These are phyloP conservation scores for Hypselothyrea guttata DNA, from an alignment of 2,888 invertebrate genomes.

Conservation along the genomic window DNA sequence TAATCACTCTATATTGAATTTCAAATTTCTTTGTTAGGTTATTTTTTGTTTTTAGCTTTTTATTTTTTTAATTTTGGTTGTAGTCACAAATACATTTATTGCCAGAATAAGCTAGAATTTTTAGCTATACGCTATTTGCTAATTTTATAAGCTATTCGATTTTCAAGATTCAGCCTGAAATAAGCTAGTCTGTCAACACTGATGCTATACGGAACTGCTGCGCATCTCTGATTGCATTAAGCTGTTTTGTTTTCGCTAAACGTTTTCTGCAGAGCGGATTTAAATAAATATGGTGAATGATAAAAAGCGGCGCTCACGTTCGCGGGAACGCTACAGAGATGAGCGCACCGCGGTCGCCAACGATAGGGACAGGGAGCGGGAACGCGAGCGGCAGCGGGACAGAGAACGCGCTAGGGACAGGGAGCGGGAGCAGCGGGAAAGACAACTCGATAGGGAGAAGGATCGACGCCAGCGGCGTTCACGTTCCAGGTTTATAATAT, in stretches of 20 bases:
- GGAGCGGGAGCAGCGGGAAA: constrained; percentile 46
- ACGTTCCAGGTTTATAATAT: constrained; percentile 63
- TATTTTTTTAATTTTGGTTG: no score
- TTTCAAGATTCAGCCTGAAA: no score
- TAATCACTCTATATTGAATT: no score
- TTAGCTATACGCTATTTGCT: no score
- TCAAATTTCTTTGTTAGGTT: no score
- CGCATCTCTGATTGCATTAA: background rate
- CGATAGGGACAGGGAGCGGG: constrained; percentile 67
- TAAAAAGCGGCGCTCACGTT: constrained; percentile 84
- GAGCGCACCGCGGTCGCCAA: constrained; percentile 40
- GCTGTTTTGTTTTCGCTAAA: background rate
- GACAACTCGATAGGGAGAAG: constrained; percentile 59
- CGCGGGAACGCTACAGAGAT: constrained; percentile 77
- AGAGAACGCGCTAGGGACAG: constrained; percentile 51
- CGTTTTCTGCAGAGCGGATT: background rate
- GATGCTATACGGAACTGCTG: no score
- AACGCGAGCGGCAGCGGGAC: constrained; percentile 49
- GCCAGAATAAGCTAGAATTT: no score
- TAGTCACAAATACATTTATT: no score
- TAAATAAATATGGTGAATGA: constrained; percentile 81
- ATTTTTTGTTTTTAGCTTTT: no score
- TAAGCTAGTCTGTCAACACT: no score
- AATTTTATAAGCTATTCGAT: no score
- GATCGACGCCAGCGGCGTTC: constrained; percentile 70